Evolutionary conservation across 2,888 invertebrate genomes (phyloP).

Genomic region (Perizoma flavofasciatum): DNA sequence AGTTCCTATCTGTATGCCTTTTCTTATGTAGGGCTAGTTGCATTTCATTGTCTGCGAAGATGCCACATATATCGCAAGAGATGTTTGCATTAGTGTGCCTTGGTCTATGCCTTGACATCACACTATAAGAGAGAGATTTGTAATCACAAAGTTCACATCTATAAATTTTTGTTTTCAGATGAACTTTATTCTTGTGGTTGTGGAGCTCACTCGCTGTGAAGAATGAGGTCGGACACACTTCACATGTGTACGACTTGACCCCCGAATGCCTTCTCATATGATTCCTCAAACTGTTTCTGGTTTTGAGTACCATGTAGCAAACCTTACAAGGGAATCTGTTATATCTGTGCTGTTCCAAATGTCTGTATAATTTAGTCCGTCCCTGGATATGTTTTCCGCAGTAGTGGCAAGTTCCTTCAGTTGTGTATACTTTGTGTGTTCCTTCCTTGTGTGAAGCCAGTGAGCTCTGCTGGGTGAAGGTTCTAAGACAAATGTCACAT

Average conservation of each 20-base stretch:
- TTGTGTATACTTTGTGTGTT: conserved; percentile 51
- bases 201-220: conserved; percentile 60
- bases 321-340: conserved; percentile 49
- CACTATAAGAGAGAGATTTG: conserved; percentile 41
- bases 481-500: conserved; percentile 58
- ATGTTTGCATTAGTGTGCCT: conserved; percentile 57
- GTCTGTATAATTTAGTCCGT: conserved; percentile 54
- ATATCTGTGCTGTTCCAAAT: conserved; percentile 53
- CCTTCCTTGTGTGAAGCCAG: conserved; percentile 60
- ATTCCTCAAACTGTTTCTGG: conserved; percentile 39
- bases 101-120: conserved; percentile 52
- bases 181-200: conserved; percentile 58
- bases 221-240: conserved; percentile 63
- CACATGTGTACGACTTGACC: conserved; percentile 61
- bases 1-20: conserved; percentile 60
- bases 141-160: conserved; percentile 64
- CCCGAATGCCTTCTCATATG: conserved; percentile 67
- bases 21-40: conserved; percentile 57
- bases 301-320: conserved; percentile 55
- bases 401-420: conserved; percentile 61
- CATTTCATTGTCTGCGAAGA: conserved; percentile 54
- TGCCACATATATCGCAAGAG: conserved; percentile 61
- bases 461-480: conserved; percentile 60
- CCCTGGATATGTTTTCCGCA: conserved; percentile 67
- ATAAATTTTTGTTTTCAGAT: conserved; percentile 48